A percentile compares a stretch with the other conserved stretches of the same genome.
Conservation (phyloP, 1,140 invertebrate genomes). For the Zelostemma sp. region DNA sequence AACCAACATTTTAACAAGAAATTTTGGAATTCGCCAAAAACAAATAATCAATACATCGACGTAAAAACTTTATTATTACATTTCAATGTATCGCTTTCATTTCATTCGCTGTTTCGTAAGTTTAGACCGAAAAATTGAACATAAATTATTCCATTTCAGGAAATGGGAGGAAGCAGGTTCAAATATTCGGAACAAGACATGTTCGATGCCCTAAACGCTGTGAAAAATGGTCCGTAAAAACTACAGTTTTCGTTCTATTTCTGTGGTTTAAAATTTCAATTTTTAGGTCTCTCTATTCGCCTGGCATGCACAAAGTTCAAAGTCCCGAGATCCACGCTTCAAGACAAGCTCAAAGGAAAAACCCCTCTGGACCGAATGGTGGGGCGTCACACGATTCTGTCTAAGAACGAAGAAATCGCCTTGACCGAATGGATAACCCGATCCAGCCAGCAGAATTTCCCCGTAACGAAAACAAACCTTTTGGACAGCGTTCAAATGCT, state of each 20-base stretch:
- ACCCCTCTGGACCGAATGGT: not conserved
- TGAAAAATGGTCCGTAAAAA: not conserved
- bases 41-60: too few species aligned
- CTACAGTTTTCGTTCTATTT: too few species aligned
- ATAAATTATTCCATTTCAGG: too few species aligned
- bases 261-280: too few species aligned
- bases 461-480: slow-evolving; percentile 50
- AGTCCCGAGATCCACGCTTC: slow-evolving; percentile 9
- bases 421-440: not conserved
- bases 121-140: too few species aligned
- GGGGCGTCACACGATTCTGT: not conserved
- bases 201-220: not conserved
- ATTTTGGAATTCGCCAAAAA: too few species aligned
- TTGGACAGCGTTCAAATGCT: slow-evolving; percentile 10
- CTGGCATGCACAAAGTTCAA: not conserved
- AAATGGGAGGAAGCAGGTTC: not conserved
- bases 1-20: too few species aligned
- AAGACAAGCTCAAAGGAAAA: slow-evolving; percentile 5
- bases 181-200: not conserved
- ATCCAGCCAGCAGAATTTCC: slow-evolving; percentile 40
- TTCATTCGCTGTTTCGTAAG: too few species aligned
- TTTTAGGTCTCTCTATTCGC: slow-evolving; percentile 1
- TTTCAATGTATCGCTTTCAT: too few species aligned
- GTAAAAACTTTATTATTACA: too few species aligned
- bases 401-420: not conserved